A percentile compares a stretch with the other conserved stretches of the same genome.
phyloP scores from a whole-genome alignment of 2,113 vertebrate species.

The Labeo catla region DNA sequence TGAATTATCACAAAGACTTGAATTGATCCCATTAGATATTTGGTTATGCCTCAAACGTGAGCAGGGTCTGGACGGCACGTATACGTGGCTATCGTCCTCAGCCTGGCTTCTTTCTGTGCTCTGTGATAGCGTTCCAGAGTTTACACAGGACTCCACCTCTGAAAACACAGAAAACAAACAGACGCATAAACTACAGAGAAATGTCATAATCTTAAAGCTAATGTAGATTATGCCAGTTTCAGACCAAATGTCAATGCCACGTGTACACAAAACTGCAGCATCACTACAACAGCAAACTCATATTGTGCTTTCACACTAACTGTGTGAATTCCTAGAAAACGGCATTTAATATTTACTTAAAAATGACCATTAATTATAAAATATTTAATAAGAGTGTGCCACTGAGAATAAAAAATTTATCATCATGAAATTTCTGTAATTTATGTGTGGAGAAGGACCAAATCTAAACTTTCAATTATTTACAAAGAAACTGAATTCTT shows the following conservation, averaged over 20 bases:
- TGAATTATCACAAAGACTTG: neutral
- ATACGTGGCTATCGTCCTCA: constrained; percentile 63
- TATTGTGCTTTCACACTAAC: too few species aligned
- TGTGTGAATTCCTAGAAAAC: too few species aligned
- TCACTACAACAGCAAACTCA: too few species aligned
- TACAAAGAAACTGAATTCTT: neutral
- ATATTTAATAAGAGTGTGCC: neutral
- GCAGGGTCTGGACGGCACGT: neutral
- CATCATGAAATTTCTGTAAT: too few species aligned
- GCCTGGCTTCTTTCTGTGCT: constrained; percentile 83
- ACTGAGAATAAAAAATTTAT: too few species aligned
- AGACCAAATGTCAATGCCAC: too few species aligned
- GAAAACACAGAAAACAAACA: constrained; percentile 37
- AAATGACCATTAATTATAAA: too few species aligned
- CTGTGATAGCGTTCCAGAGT: constrained; percentile 92
- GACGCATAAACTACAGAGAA: neutral
- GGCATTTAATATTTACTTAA: too few species aligned
- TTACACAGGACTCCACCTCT: constrained; percentile 95
- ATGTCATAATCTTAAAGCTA: neutral
- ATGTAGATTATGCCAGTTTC: neutral
- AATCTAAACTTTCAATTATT: neutral
- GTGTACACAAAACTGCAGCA: neutral
- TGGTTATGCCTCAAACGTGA: neutral
- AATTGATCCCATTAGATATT: neutral
- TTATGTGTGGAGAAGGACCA: neutral